Conservation (phyloP, 53 echinoderm and acorn worm genomes). For the Antedon mediterranea region DNA sequence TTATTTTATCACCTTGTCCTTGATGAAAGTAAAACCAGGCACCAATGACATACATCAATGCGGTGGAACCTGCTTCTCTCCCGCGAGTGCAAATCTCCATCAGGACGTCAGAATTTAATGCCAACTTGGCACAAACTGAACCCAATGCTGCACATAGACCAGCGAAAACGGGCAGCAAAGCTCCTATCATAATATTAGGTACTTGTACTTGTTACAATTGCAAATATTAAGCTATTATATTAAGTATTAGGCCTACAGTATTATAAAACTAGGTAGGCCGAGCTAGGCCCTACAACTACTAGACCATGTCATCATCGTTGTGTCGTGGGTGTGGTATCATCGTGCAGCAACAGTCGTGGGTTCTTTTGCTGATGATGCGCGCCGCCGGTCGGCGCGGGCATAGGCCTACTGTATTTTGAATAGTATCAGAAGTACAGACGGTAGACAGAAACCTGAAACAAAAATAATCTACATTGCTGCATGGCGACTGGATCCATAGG, state of each 20-base stretch:
- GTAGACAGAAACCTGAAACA: neutral
- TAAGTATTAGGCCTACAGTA: too few relatives aligned
- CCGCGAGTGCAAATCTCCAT: neutral
- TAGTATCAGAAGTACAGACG: neutral
- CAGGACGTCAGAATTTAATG: neutral
- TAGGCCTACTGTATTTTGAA: neutral
- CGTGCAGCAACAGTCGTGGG: too few relatives aligned
- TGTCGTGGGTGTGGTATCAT: too few relatives aligned
- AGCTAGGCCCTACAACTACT: too few relatives aligned
- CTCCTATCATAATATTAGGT: neutral
- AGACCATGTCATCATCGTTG: too few relatives aligned
- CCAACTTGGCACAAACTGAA: neutral
- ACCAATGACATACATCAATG: neutral
- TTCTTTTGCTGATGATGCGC: too few relatives aligned
- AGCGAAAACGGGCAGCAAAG: neutral
- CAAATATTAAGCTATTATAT: too few relatives aligned
- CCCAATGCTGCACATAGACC: neutral
- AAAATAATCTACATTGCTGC: neutral
- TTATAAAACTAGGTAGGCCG: too few relatives aligned
- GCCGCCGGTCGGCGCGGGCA: too few relatives aligned
- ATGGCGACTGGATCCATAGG: neutral
- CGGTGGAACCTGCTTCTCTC: neutral
- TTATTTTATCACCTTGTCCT: neutral
- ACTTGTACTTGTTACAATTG: too few relatives aligned
- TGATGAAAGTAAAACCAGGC: neutral